Percentiles rank a stretch among this genome's conserved stretches.
phyloP scores from a whole-genome alignment of 2,113 vertebrate genomes.

The Poicephalus meyeri region DNA sequence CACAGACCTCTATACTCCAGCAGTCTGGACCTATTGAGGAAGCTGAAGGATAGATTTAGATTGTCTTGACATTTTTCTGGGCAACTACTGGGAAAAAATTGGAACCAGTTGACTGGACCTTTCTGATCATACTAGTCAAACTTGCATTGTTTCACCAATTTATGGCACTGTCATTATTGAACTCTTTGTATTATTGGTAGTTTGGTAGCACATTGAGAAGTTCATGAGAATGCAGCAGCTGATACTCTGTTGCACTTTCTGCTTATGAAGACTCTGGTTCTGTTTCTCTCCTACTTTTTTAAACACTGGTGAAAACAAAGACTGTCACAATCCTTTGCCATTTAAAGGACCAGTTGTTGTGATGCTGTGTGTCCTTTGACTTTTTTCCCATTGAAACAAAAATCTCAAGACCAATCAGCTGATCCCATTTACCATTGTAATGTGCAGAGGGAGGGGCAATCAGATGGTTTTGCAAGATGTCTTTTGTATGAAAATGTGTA shows the following conservation, averaged over 20 bases:
- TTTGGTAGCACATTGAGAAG: conserved; percentile 17
- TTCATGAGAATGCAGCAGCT: conserved; percentile 44
- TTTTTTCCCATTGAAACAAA: not conserved
- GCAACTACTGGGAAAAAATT: conserved; percentile 2
- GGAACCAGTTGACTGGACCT: conserved; percentile 30
- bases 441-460: conserved; percentile 54
- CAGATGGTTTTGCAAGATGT: conserved; percentile 74
- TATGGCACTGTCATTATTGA: not conserved
- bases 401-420: conserved; percentile 28
- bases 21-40: conserved; percentile 84
- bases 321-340: conserved; percentile 35
- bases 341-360: conserved; percentile 56
- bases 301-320: conserved; percentile 62
- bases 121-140: not conserved
- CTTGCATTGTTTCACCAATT: conserved; percentile 15
- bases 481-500: conserved; percentile 76
- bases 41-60: conserved; percentile 83
- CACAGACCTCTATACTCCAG: conserved; percentile 84
- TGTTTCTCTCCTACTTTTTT: conserved; percentile 47
- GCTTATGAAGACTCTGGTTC: conserved; percentile 20
- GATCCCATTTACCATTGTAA: conserved; percentile 58
- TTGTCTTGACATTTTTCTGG: conserved; percentile 1
- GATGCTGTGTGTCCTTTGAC: conserved; percentile 59
- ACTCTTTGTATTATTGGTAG: conserved; percentile 23
- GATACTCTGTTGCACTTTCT: not conserved